Evolutionary conservation across 1,140 invertebrate genomes (phyloP), one percentile per base, ranked within the genome.

Genomic region (Penaeus chinensis): DNA sequence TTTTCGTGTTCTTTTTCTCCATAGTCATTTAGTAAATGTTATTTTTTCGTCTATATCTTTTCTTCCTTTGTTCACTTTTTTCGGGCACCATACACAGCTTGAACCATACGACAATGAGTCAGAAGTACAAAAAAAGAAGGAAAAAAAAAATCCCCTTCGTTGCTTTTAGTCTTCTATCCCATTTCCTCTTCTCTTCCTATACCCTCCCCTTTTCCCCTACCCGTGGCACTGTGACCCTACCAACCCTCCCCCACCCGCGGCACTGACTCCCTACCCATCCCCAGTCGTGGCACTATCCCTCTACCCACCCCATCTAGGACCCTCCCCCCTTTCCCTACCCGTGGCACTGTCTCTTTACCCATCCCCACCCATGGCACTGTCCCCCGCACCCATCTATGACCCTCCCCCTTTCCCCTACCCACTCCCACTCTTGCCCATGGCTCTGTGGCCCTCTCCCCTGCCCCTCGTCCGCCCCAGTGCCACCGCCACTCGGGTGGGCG

Each of bases 301-400:
- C 54, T 65, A 63, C 54, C 47, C 71, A 24, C 63, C 27, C 20
- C 32, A 47, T 83, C 74, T 83, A 54, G 47, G 82, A 83, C 24
- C 3, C 42, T 11, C 24, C 37, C 60, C 37, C 24, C 16, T n/a
- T 47, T 16, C 65, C 24, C 78, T 18, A 11, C n/a, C 82, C 42
- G 11, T 60, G 20, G 22, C 42, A n/a, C 37, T 54, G 27, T 22
- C 76, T 47, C 42, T 47, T 22, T 42, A 7, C n/a, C 74, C 16
- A 0, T 18, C 32, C 32, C 32, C 32, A 18, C 20, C 37, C n/a
- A 27, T 8, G 11, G 22, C 37, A 32, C 37, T n/a, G 24, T n/a
- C 37, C 18, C 37, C 69, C 78, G 7, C 37, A 5, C 78, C 78
- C 78, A n/a, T 80, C 54, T 32, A 32, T 32, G 2, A 18, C 37